Evolutionary conservation across 2,888 invertebrate genomes (phyloP), one percentile per base, ranked within the genome.

Genomic region (Chalcis sispes): DNA sequence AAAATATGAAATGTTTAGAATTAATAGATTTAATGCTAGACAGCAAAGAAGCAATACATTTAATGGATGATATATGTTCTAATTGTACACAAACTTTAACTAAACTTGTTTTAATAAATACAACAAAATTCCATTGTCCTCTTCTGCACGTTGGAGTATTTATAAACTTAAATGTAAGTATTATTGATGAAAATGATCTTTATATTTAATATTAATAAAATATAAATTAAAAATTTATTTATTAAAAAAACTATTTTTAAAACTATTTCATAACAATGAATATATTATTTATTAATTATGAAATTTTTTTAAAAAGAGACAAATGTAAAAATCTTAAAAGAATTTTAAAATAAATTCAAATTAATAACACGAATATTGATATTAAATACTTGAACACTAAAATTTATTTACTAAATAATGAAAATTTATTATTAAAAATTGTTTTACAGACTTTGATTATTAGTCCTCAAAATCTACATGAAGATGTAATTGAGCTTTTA

Each of bases 61-160:
- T 96, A 64, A 88, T 96, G 80, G 94, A 95, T 80, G 93, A 94
- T 83, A 92, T 95, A 4, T 92, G 94, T 78, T 89, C 90, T 72
- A 91, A 91, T 58, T 93, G 94, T 82, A 92, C 92, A 70, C 90
- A 92, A 58, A 91, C 92, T 4, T 89, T 96, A 82, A 87, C 89
- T 20, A 90, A 91, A 1, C 89, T 96, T 27, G 91, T 92, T 72
- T 85, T 96, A n/a, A 91, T 95, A 7, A 96, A 96, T 87, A 90
- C 94, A 2, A 95, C 95, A 0, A 93, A 92, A 81, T 89, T 90
- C 4, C 91, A 91, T 59, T 94, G 93, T 81, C 93, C 94, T 36
- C 89, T 96, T 23, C 89, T 95, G 77, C 95, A 95, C 83, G 91
- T 94, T 29, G 94, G 94, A 0, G 91, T 94, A 32, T 95, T 96